Evolutionary conservation across 2,888 invertebrate genomes (phyloP).

Genomic region (Leucophora obtusa): DNA sequence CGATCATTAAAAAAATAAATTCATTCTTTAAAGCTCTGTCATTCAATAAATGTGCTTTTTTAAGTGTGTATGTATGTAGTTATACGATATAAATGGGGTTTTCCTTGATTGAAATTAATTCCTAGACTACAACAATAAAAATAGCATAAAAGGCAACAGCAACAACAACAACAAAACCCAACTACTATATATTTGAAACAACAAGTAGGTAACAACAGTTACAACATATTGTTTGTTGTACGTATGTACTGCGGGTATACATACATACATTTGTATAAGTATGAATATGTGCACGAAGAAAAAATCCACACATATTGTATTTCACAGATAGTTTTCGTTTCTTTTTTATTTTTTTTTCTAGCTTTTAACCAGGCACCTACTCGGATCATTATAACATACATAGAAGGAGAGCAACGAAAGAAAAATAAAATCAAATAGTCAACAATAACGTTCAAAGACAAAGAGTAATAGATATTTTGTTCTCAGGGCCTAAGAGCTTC

Average conservation of each 20-base stretch:
- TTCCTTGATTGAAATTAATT: constrained; percentile 61
- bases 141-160: constrained; percentile 37
- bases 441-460: constrained; percentile 5
- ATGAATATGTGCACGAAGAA: background rate
- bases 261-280: background rate
- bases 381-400: background rate
- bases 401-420: background rate
- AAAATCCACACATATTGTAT: background rate
- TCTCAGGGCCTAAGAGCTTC: constrained; percentile 7
- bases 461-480: constrained; percentile 27
- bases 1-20: background rate
- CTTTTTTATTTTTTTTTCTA: background rate
- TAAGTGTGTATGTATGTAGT: background rate
- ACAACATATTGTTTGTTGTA: constrained; percentile 50
- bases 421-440: background rate
- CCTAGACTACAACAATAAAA: constrained; percentile 48
- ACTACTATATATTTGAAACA: constrained; percentile 32
- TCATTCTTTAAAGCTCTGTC: background rate
- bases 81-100: constrained; percentile 48
- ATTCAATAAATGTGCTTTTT: background rate
- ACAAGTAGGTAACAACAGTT: constrained; percentile 46
- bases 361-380: background rate
- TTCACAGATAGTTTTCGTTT: background rate
- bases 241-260: background rate
- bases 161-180: constrained; percentile 17